phyloP scores from a whole-genome alignment of 2,113 vertebrate species.

The Chrysochloris asiatica region DNA sequence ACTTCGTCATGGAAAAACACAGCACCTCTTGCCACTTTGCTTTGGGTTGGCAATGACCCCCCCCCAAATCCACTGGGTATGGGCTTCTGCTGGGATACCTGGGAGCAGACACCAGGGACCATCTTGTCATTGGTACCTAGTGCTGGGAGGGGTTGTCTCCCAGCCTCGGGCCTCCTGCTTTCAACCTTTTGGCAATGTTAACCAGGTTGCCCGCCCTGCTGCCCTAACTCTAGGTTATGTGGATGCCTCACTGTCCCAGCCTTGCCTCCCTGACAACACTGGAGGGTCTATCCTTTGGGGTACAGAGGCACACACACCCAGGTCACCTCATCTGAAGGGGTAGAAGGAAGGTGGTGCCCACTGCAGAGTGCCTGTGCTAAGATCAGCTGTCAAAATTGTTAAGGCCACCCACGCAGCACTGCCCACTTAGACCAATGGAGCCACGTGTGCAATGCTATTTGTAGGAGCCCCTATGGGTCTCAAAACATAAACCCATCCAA shows the following conservation, averaged over 20 bases:
- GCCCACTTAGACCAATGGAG: not conserved
- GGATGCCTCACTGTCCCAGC: not conserved
- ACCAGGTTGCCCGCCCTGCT: not conserved
- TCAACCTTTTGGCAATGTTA: not conserved
- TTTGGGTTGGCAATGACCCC: not conserved
- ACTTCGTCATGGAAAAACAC: not conserved
- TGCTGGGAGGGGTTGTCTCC: accelerated
- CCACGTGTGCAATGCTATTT: not conserved
- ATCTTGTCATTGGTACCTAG: accelerated
- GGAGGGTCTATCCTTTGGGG: not conserved
- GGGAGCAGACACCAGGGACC: not conserved
- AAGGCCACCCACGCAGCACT: not conserved
- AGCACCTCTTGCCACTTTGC: not conserved
- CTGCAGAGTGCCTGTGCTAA: not conserved
- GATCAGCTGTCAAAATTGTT: not conserved
- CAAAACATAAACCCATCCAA: not conserved
- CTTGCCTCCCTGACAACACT: not conserved
- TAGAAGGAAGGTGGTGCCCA: not conserved
- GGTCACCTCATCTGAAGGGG: not conserved
- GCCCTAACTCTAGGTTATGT: not conserved
- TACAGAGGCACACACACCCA: not conserved
- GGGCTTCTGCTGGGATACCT: not conserved
- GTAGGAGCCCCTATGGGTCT: not conserved
- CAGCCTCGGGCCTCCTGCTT: not conserved
- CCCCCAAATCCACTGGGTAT: not conserved